phyloP scores from a whole-genome alignment of 1,140 invertebrate species.

The Carcinoscorpius rotundicauda region DNA sequence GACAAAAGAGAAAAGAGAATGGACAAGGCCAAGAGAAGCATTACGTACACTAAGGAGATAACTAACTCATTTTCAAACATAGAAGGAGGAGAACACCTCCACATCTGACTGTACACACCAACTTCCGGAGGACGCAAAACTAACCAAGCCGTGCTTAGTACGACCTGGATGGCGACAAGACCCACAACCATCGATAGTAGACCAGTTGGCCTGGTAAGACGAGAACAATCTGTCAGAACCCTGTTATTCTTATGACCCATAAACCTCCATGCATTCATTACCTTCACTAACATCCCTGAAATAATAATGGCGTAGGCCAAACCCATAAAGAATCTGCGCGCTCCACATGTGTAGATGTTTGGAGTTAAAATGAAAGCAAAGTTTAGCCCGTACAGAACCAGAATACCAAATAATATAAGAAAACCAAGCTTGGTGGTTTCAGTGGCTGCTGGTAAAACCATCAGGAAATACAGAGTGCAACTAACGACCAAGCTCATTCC shows the following conservation, averaged over 20 bases:
- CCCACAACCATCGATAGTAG: conserved; percentile 13
- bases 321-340: conserved; percentile 34
- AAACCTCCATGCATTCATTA: conserved; percentile 34
- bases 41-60: conserved; percentile 14
- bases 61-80: conserved; percentile 15
- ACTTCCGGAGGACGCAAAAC: conserved; percentile 11
- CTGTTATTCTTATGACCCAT: conserved; percentile 17
- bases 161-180: conserved; percentile 13
- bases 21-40: conserved; percentile 17
- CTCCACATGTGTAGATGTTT: conserved; percentile 29
- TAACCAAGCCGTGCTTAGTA: conserved; percentile 10
- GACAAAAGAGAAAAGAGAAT: conserved; percentile 16
- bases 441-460: conserved; percentile 34
- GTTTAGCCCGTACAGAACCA: conserved; percentile 36
- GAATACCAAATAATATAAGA: conserved; percentile 36
- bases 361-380: conserved; percentile 38
- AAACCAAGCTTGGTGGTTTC: conserved; percentile 39
- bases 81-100: conserved; percentile 13
- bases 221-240: conserved; percentile 47
- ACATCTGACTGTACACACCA: conserved; percentile 6
- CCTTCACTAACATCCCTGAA: conserved; percentile 37
- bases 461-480: conserved; percentile 37
- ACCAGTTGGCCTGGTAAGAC: conserved; percentile 54
- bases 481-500: conserved; percentile 31
- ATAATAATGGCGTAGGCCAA: conserved; percentile 37